Percentiles rank a stretch among this genome's conserved stretches.
Conservation (phyloP, 2,888 invertebrate species). For the Orthosia gracilis region DNA sequence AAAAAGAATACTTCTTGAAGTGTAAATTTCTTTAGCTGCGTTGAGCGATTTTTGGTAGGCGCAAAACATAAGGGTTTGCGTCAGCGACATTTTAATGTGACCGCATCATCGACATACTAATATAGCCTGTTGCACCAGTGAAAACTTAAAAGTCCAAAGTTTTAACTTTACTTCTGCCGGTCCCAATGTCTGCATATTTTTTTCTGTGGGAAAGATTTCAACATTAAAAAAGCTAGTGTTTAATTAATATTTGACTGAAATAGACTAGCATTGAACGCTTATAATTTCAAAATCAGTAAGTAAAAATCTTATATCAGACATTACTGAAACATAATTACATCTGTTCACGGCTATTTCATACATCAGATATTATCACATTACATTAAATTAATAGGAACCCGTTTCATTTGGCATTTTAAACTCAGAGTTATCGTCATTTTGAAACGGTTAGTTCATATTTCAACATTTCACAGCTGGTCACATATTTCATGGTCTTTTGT, state of each 20-base stretch:
- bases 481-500: constrained; percentile 21
- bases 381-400: constrained; percentile 27
- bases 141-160: too few relatives aligned
- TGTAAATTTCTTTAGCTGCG: too few relatives aligned
- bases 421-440: not conserved
- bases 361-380: constrained; percentile 33
- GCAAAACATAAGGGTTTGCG: too few relatives aligned
- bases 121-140: too few relatives aligned
- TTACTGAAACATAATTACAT: constrained; percentile 20
- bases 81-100: too few relatives aligned
- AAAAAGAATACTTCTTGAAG: too few relatives aligned
- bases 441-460: not conserved
- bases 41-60: too few relatives aligned
- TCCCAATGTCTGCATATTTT: too few relatives aligned
- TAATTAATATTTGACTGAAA: not conserved
- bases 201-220: not conserved
- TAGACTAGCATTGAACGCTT: not conserved
- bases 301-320: constrained; percentile 12
- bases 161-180: too few relatives aligned
- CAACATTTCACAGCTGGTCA: not conserved
- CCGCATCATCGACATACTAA: too few relatives aligned
- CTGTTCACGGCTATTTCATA: constrained; percentile 33
- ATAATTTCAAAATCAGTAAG: constrained; percentile 30
- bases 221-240: not conserved
- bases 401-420: constrained; percentile 35